Percentiles rank a stretch among this genome's conserved stretches.
phyloP scores from a whole-genome alignment of 64 coral and sea anemone species.

The Cladopsammia gracilis region DNA sequence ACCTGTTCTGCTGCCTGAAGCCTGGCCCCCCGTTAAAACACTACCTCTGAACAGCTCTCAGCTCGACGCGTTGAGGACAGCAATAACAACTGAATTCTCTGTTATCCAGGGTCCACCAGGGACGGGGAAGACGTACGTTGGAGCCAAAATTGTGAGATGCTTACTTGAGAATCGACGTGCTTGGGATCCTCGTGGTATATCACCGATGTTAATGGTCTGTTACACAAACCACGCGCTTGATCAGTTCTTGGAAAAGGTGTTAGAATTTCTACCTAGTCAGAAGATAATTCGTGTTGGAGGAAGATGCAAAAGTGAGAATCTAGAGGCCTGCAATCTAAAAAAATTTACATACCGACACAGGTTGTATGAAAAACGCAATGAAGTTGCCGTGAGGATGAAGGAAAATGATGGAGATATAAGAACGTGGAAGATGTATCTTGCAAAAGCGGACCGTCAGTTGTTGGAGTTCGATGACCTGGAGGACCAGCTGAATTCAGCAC shows the following conservation, averaged over 20 bases:
- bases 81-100: conserved; percentile 84
- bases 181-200: conserved; percentile 6
- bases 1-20: conserved; percentile 49
- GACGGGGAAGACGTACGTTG: conserved; percentile 90
- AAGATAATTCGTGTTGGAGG: conserved; percentile 60
- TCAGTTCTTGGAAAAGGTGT: conserved; percentile 64
- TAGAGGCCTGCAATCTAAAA: conserved; percentile 56
- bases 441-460: neutral
- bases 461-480: neutral
- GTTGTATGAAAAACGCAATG: neutral
- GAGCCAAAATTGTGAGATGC: conserved; percentile 71
- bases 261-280: conserved; percentile 6
- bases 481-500: neutral
- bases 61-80: conserved; percentile 77
- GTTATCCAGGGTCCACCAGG: conserved; percentile 95
- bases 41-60: conserved; percentile 78
- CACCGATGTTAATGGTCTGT: conserved; percentile 68
- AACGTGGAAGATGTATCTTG: neutral
- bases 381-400: neutral
- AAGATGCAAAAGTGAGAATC: conserved; percentile 44
- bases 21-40: conserved; percentile 62
- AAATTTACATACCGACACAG: neutral
- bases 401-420: neutral
- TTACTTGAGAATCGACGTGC: conserved; percentile 27
- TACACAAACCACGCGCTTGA: conserved; percentile 71